A percentile compares a stretch with the other conserved stretches of the same genome.
phyloP scores from a whole-genome alignment of 2,797 vertebrate genomes.

The Streptopelia turtur region DNA sequence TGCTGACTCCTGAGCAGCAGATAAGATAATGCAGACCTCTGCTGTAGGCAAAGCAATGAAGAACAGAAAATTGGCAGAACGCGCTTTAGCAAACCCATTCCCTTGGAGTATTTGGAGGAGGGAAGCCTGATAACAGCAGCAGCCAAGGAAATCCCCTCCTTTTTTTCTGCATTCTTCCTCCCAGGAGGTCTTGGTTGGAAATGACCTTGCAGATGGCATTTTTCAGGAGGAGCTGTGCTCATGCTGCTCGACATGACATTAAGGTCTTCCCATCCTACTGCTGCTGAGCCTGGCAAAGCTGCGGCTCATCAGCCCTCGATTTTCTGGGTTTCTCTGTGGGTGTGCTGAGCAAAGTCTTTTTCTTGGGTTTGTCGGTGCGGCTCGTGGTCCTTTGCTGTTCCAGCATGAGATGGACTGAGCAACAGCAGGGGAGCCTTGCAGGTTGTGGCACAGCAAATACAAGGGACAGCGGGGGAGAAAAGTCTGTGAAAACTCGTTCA shows the following conservation, averaged over 20 bases:
- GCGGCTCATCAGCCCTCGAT: background rate
- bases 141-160: background rate
- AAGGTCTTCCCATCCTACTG: background rate
- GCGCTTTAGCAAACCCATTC: background rate
- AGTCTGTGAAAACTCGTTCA: background rate
- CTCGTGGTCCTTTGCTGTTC: fast-evolving
- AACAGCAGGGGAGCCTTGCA: background rate
- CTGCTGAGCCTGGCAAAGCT: background rate
- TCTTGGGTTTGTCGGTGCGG: background rate
- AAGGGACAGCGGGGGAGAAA: background rate
- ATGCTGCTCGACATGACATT: background rate
- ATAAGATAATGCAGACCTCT: background rate
- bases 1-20: background rate
- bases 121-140: background rate
- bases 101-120: background rate
- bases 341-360: background rate
- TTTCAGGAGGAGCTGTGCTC: background rate
- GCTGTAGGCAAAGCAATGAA: conserved; percentile 3
- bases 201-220: background rate
- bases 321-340: background rate
- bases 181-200: background rate
- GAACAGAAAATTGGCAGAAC: background rate
- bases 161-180: background rate
- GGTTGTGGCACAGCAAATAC: background rate
- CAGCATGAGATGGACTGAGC: background rate